These are phyloP conservation scores for Lasiommata megera DNA, from an alignment of 2,888 invertebrate genomes.

Conservation along the genomic window DNA sequence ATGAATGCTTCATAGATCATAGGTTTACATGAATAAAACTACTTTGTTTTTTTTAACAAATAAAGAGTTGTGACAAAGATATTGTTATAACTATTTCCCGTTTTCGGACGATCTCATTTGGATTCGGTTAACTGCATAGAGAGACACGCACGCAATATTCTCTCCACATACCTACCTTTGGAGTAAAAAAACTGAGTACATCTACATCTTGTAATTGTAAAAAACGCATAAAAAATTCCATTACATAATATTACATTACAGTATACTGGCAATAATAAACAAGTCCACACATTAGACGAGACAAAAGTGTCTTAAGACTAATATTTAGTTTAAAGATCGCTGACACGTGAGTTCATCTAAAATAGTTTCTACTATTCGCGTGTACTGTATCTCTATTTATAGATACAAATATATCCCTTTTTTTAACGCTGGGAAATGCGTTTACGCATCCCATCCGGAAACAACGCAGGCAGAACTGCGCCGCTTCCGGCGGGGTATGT, in stretches of 20 bases:
- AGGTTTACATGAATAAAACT: too few species aligned
- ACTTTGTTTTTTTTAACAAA: too few species aligned
- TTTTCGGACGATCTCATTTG: not conserved
- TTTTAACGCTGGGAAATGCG: too few species aligned
- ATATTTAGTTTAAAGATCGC: not conserved
- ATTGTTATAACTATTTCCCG: not conserved
- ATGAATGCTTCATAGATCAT: too few species aligned
- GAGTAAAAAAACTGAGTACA: not conserved
- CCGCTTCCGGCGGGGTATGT: too few species aligned
- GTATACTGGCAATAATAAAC: not conserved
- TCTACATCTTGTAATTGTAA: not conserved
- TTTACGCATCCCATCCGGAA: too few species aligned
- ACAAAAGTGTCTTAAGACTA: constrained; percentile 1
- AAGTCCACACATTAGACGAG: not conserved
- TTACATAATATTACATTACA: constrained; percentile 2
- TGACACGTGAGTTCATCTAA: too few species aligned
- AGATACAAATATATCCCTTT: too few species aligned
- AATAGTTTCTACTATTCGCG: too few species aligned
- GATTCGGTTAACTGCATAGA: not conserved
- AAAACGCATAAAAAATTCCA: not conserved
- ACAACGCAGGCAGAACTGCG: too few species aligned
- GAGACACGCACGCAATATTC: not conserved
- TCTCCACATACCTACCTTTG: not conserved
- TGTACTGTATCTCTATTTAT: too few species aligned
- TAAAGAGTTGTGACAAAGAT: not conserved